Percentiles rank a stretch among this genome's conserved stretches.
phyloP scores from a whole-genome alignment of 2,888 invertebrate species.

The Apamea crenata region DNA sequence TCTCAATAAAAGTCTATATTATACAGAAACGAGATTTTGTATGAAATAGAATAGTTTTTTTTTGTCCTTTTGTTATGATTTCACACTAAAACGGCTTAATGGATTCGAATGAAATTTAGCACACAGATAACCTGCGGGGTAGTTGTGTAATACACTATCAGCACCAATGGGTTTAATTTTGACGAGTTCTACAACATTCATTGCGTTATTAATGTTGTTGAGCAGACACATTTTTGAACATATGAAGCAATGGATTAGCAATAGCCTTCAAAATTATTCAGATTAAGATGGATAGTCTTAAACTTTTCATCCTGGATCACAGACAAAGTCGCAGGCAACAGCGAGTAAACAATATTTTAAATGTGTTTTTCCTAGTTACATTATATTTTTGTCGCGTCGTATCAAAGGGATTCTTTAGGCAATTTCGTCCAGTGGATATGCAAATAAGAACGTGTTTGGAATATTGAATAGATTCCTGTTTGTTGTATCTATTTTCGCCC shows the following conservation, averaged over 20 bases:
- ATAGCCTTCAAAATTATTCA: no score
- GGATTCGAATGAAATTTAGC: neutral
- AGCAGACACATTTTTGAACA: no score
- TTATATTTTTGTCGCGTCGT: constrained; percentile 9
- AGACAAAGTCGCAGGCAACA: neutral
- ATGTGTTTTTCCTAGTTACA: neutral
- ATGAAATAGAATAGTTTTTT: neutral
- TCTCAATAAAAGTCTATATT: neutral
- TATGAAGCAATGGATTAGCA: no score
- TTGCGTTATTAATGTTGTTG: no score
- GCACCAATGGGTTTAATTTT: no score
- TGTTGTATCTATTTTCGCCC: constrained; percentile 10
- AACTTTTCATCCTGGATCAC: no score
- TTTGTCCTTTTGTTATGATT: neutral
- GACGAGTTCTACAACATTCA: no score
- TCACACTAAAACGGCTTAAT: neutral
- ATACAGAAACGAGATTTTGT: neutral
- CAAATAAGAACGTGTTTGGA: constrained; percentile 40
- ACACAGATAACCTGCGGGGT: neutral
- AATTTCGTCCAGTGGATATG: constrained; percentile 17
- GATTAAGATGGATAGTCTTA: no score
- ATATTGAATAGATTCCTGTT: constrained; percentile 29
- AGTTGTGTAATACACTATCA: no score
- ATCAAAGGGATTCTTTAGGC: constrained; percentile 12
- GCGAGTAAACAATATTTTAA: neutral